These are phyloP conservation scores for Microctonus aethiopoides DNA, from an alignment of 2,888 invertebrate genomes.

Conservation along the genomic window DNA sequence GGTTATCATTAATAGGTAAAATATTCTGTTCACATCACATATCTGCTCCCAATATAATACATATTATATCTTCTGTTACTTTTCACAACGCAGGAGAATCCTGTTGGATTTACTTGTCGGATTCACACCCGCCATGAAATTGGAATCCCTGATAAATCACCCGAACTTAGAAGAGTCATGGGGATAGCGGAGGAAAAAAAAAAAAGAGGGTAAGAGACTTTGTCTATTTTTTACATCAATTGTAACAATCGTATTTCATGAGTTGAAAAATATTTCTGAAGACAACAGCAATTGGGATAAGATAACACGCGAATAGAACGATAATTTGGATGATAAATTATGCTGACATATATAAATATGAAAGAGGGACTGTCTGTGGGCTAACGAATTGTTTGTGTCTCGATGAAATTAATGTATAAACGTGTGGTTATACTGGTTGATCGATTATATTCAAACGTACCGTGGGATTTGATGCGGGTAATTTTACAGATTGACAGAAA, in stretches of 20 bases:
- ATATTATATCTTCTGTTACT: neutral
- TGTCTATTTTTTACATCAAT: too few species aligned
- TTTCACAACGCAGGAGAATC: constrained; percentile 8
- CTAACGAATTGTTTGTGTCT: neutral
- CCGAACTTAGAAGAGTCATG: neutral
- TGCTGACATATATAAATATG: neutral
- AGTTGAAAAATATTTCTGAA: too few species aligned
- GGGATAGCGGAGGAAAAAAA: neutral
- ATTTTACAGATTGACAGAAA: neutral
- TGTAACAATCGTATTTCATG: too few species aligned
- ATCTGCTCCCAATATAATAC: too few species aligned
- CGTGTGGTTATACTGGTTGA: neutral
- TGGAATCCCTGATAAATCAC: constrained; percentile 22
- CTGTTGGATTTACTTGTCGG: constrained; percentile 21
- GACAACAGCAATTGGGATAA: too few species aligned
- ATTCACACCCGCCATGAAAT: constrained; percentile 1
- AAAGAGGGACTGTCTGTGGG: neutral
- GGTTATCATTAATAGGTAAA: neutral
- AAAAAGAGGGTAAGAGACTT: too few species aligned
- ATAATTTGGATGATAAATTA: neutral
- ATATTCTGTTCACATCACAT: neutral
- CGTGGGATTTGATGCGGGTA: constrained; percentile 2
- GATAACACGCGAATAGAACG: too few species aligned
- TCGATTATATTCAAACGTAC: neutral
- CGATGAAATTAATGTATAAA: neutral